A percentile compares a stretch with the other conserved stretches of the same genome.
phyloP scores from a whole-genome alignment of 2,113 vertebrate species.

The Proteles cristata region DNA sequence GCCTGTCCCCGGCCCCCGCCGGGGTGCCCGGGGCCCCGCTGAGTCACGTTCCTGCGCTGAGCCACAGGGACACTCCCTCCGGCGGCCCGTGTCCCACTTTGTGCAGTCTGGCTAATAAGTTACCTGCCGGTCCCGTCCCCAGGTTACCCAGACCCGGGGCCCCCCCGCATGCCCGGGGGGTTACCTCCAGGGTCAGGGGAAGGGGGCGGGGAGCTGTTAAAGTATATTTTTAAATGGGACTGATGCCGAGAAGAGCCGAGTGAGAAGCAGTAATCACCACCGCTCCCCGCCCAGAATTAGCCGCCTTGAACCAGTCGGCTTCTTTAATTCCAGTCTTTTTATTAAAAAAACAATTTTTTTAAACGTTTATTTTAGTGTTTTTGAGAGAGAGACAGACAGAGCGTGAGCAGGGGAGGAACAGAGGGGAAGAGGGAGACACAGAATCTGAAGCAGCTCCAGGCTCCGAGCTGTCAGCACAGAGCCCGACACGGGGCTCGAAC shows the following conservation, averaged over 20 bases:
- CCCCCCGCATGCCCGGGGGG: not conserved
- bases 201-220: too few relatives aligned
- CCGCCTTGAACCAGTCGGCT: not conserved
- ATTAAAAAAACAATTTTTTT: too few relatives aligned
- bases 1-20: not conserved
- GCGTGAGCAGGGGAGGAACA: too few relatives aligned
- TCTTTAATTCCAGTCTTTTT: not conserved
- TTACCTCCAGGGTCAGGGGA: not conserved
- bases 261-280: rapidly evolving
- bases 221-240: not conserved
- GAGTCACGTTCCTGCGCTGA: slow-evolving; percentile 34
- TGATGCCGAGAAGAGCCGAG: not conserved
- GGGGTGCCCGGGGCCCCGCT: not conserved
- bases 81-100: not conserved
- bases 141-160: not conserved
- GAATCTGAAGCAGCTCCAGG: too few relatives aligned
- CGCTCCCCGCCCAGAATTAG: not conserved
- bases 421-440: too few relatives aligned
- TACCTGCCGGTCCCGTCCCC: not conserved
- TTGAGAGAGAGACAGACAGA: too few relatives aligned
- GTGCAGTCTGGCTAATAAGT: not conserved
- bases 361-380: too few relatives aligned
- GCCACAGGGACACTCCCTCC: not conserved
- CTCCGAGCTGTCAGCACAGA: too few relatives aligned
- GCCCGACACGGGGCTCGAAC: too few relatives aligned